Conservation (phyloP, 2,113 vertebrate species). For the Etheostoma spectabile region DNA sequence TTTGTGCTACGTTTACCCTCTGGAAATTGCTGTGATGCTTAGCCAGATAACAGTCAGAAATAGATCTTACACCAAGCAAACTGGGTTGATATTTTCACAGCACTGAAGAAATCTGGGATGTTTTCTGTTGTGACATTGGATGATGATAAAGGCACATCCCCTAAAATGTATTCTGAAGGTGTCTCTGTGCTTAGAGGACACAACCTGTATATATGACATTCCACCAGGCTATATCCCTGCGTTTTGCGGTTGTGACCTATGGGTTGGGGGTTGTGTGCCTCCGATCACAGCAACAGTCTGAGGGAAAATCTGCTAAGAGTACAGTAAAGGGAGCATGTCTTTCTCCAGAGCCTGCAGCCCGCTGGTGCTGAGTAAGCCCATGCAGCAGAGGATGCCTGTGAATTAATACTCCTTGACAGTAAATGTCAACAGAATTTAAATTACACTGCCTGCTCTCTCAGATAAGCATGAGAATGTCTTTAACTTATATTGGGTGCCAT, state of each 20-base stretch:
- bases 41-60: conserved; percentile 57
- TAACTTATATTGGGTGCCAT: conserved; percentile 83
- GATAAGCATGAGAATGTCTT: conserved; percentile 81
- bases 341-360: conserved; percentile 76
- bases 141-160: conserved; percentile 52
- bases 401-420: conserved; percentile 87
- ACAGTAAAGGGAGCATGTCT: conserved; percentile 76
- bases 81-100: conserved; percentile 37
- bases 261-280: conserved; percentile 66
- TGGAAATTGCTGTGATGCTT: conserved; percentile 48
- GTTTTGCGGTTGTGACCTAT: conserved; percentile 70
- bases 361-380: conserved; percentile 85
- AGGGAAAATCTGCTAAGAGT: conserved; percentile 73
- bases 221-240: conserved; percentile 69
- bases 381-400: conserved; percentile 75
- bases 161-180: conserved; percentile 68
- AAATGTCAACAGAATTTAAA: conserved; percentile 90
- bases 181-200: conserved; percentile 70
- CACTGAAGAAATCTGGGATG: conserved; percentile 29
- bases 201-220: conserved; percentile 80
- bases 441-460: conserved; percentile 81
- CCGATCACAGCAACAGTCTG: conserved; percentile 71
- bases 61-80: conserved; percentile 42
- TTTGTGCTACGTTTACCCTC: conserved; percentile 49
- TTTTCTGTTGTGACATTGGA: conserved; percentile 38